Evolutionary conservation across 2,888 invertebrate species (phyloP), one percentile per base, ranked within the genome.

Genomic region (Apamea sordens): DNA sequence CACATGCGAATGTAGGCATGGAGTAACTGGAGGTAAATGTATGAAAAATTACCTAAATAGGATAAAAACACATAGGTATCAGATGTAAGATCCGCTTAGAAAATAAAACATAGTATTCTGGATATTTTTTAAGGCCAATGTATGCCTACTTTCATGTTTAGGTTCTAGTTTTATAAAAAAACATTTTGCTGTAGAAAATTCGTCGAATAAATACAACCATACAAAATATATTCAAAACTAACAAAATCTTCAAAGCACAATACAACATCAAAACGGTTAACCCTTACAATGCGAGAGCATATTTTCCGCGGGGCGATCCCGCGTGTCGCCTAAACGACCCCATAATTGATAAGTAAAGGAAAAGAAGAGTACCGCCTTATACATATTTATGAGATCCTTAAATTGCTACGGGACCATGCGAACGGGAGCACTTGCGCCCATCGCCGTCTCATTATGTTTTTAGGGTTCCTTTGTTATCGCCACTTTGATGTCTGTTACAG

Each of bases 341-440:
- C 94, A 94, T 97, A 97, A 97, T 97, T 97, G 97, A 96, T 97
- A 97, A 97, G 96, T 96, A 96, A 96, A 96, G 96, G 95, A 97
- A 97, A 96, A 97, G 96, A 96, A 96, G 95, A 95, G 92, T 90
- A 93, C 95, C 94, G 93, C 94, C 95, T 94, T 93, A 96, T 96
- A 96, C 96, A 96, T 96, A 97, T 97, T 96, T 96, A 96, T 97
- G 96, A 96, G 95, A 90, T 91, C 93, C 94, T 94, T 92, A 96
- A 96, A 96, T 96, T 96, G 95, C 93, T 96, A 94, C 95, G 95
- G 96, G 94, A 94, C 95, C 95, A 91, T 96, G 96, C 95, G 96
- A 96, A 96, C 94, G 90, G 94, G 91, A 94, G 95, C 96, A 96
- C 96, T 96, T 97, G 96, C 91, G 92, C 92, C 91, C 90, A 91